phyloP scores from a whole-genome alignment of 2,113 vertebrate genomes.

The Nannospalax galili region DNA sequence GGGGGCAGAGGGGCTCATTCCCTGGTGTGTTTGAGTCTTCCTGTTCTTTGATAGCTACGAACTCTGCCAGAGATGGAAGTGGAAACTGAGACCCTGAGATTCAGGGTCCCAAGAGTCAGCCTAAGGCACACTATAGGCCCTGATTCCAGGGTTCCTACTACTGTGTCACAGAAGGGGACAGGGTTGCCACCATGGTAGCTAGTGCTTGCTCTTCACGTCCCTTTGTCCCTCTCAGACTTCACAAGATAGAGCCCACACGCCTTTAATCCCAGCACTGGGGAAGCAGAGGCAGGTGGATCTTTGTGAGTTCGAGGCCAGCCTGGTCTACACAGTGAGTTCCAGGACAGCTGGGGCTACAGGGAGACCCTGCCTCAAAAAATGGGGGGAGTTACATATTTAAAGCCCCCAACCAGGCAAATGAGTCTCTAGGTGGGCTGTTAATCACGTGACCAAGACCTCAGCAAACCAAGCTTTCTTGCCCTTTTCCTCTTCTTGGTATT shows the following conservation, averaged over 20 bases:
- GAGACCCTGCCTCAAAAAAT: no score
- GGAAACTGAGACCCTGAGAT: not conserved
- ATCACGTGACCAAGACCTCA: fast-evolving
- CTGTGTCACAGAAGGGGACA: fast-evolving
- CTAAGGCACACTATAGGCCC: fast-evolving
- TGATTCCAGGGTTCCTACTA: fast-evolving
- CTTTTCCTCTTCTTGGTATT: not conserved
- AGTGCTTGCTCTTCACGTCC: fast-evolving
- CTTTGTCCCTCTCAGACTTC: not conserved
- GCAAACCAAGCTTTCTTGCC: not conserved
- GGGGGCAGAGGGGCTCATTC: fast-evolving
- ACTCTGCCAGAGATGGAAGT: not conserved
- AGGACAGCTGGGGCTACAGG: no score
- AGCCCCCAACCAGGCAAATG: no score
- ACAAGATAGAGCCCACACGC: not conserved
- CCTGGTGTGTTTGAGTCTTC: not conserved
- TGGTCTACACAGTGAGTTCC: no score
- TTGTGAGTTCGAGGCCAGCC: no score
- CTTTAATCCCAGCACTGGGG: no score
- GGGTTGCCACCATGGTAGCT: fast-evolving
- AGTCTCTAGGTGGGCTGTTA: not conserved
- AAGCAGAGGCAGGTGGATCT: no score
- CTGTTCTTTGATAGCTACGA: not conserved
- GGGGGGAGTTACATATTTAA: no score
- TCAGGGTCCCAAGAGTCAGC: no score